These are phyloP conservation scores for Ceratina japonica DNA, from an alignment of 1,140 invertebrate species.

Conservation along the genomic window DNA sequence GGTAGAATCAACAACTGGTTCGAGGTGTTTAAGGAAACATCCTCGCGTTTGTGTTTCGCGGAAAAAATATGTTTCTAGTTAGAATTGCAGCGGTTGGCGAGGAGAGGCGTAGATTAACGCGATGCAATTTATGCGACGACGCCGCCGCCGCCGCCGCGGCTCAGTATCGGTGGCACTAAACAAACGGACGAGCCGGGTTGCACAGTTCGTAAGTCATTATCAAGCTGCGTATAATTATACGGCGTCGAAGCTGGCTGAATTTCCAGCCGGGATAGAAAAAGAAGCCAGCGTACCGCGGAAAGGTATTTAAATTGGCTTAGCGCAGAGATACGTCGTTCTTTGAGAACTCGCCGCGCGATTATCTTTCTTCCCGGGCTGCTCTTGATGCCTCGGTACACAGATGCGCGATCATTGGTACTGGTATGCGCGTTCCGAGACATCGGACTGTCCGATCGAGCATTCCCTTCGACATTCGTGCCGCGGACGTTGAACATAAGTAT, in stretches of 20 bases:
- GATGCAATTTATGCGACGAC: constrained; percentile 55
- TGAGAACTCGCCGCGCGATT: constrained; percentile 58
- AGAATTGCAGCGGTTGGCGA: constrained; percentile 27
- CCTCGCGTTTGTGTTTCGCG: not conserved
- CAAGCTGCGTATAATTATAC: constrained; percentile 62
- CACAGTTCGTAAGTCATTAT: constrained; percentile 63
- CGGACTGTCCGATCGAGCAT: constrained; percentile 34
- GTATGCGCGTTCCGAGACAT: constrained; percentile 36
- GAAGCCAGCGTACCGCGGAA: constrained; percentile 44
- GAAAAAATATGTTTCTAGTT: not conserved
- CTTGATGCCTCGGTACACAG: constrained; percentile 9
- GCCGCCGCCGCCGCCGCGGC: constrained; percentile 30
- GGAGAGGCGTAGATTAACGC: constrained; percentile 47
- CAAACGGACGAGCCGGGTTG: constrained; percentile 53
- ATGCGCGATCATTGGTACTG: not conserved
- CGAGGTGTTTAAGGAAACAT: constrained; percentile 16
- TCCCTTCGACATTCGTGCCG: constrained; percentile 33
- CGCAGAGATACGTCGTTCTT: constrained; percentile 50
- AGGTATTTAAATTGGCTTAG: constrained; percentile 64
- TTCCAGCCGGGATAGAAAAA: constrained; percentile 43
- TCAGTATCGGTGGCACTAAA: constrained; percentile 57
- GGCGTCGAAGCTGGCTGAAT: constrained; percentile 33
- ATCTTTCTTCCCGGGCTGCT: constrained; percentile 38
- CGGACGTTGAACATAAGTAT: not conserved
- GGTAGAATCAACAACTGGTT: constrained; percentile 27